Percentiles rank a stretch among this genome's conserved stretches.
phyloP scores from a whole-genome alignment of 1,140 invertebrate species.

The Ceratina australensis region DNA sequence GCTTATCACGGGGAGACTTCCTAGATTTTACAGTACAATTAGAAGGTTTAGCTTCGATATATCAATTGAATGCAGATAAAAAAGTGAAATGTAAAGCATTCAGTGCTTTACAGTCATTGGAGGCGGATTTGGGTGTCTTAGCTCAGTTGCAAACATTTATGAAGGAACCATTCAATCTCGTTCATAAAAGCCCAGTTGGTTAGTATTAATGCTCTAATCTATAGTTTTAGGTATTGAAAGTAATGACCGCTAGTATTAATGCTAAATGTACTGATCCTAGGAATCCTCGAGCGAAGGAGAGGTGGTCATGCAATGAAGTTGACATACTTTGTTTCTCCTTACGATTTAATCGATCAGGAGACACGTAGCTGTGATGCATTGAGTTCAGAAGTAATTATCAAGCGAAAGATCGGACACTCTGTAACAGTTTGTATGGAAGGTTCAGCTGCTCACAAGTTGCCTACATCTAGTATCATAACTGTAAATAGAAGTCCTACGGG shows the following conservation, averaged over 20 bases:
- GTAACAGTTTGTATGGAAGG: slow-evolving; percentile 95
- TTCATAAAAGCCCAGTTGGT: slow-evolving; percentile 95
- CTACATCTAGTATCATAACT: slow-evolving; percentile 89
- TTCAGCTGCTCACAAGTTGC: slow-evolving; percentile 92
- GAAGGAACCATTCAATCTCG: slow-evolving; percentile 91
- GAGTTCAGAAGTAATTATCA: slow-evolving; percentile 86
- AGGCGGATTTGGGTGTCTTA: slow-evolving; percentile 92
- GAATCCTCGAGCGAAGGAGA: slow-evolving; percentile 86
- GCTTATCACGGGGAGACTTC: slow-evolving; percentile 91
- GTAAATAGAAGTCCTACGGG: slow-evolving; percentile 86
- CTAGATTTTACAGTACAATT: slow-evolving; percentile 95
- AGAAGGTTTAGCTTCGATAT: slow-evolving; percentile 94
- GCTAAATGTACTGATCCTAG: slow-evolving; percentile 48
- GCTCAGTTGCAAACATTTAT: slow-evolving; percentile 89
- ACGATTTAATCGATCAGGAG: slow-evolving; percentile 91
- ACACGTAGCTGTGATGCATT: slow-evolving; percentile 86
- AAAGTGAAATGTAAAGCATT: slow-evolving; percentile 97
- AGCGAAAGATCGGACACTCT: slow-evolving; percentile 89
- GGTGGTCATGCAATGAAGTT: slow-evolving; percentile 95
- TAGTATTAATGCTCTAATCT: slow-evolving; percentile 32
- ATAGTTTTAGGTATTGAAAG: not conserved
- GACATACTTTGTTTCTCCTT: slow-evolving; percentile 97
- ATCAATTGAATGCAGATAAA: slow-evolving; percentile 96
- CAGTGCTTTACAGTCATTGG: slow-evolving; percentile 93
- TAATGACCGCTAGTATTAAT: not conserved